Evolutionary conservation across 53 echinoderm and acorn worm species (phyloP).

Genomic region (Glandiceps talaboti): DNA sequence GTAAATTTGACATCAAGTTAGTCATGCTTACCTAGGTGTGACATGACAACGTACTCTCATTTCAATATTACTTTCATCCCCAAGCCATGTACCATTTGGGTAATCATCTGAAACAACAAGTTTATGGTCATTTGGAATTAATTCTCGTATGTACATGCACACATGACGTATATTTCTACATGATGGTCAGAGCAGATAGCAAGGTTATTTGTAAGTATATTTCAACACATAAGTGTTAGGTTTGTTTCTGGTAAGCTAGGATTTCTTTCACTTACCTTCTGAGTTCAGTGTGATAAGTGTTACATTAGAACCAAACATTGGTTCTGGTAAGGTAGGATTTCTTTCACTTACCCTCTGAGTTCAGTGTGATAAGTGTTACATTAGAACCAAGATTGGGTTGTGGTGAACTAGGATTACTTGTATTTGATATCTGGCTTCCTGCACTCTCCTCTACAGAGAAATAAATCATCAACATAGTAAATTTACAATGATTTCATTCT

Average conservation of each 20-base stretch:
- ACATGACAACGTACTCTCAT: constrained; percentile 44
- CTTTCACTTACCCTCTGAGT: constrained; percentile 1
- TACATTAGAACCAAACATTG: constrained; percentile 23
- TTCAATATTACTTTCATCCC: constrained; percentile 38
- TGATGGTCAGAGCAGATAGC: too few species aligned
- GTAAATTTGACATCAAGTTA: too few species aligned
- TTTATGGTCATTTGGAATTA: too few species aligned
- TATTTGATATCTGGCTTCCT: neutral
- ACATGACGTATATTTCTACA: too few species aligned
- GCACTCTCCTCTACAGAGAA: neutral
- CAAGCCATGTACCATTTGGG: constrained; percentile 66
- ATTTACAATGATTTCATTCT: too few species aligned
- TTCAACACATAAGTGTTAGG: too few species aligned
- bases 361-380: constrained; percentile 56
- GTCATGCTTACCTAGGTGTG: constrained; percentile 48
- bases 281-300: constrained; percentile 59
- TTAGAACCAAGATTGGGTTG: constrained; percentile 8
- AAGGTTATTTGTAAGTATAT: too few species aligned
- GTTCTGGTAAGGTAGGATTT: too few species aligned
- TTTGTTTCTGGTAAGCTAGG: too few species aligned
- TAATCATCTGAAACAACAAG: constrained; percentile 79
- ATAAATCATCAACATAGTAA: neutral
- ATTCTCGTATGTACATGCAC: too few species aligned
- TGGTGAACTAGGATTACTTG: neutral
- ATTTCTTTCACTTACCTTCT: too few species aligned